Evolutionary conservation across 1,140 invertebrate species (phyloP).

Genomic region (Eurosta solidaginis): DNA sequence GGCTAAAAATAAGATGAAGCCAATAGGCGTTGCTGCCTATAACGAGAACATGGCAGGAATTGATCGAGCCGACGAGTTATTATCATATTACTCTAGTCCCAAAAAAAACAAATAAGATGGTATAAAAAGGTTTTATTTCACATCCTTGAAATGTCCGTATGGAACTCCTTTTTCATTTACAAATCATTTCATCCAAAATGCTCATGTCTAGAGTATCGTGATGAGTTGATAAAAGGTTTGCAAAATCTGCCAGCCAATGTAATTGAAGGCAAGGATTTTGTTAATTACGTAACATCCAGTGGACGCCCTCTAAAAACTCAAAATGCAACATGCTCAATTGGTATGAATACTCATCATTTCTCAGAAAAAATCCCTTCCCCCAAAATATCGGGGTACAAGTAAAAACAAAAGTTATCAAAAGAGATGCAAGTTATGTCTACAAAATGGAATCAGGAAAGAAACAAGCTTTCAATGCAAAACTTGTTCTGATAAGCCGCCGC

Average conservation of each 20-base stretch:
- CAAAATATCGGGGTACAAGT: not conserved
- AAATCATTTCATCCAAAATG: no score
- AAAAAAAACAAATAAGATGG: no score
- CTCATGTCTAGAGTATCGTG: no score
- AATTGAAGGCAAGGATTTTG: not conserved
- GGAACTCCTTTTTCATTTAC: no score
- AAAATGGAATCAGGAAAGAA: not conserved
- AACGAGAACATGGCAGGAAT: not conserved
- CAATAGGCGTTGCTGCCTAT: not conserved
- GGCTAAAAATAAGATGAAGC: not conserved
- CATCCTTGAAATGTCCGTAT: no score
- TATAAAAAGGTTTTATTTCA: no score
- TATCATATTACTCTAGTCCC: no score
- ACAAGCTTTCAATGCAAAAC: constrained; percentile 26
- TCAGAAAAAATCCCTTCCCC: not conserved
- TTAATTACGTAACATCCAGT: not conserved
- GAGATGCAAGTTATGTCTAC: not conserved
- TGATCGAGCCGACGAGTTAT: constrained; percentile 32
- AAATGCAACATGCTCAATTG: not conserved
- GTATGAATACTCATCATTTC: not conserved
- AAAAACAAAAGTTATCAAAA: constrained; percentile 14
- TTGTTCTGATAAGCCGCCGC: not conserved
- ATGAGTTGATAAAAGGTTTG: no score
- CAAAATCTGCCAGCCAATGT: no score
- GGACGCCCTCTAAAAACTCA: not conserved